Percentiles rank a stretch among this genome's conserved stretches.
These are phyloP conservation scores for Mystacides longicornis DNA, from an alignment of 2,888 invertebrate genomes.

Conservation along the genomic window DNA sequence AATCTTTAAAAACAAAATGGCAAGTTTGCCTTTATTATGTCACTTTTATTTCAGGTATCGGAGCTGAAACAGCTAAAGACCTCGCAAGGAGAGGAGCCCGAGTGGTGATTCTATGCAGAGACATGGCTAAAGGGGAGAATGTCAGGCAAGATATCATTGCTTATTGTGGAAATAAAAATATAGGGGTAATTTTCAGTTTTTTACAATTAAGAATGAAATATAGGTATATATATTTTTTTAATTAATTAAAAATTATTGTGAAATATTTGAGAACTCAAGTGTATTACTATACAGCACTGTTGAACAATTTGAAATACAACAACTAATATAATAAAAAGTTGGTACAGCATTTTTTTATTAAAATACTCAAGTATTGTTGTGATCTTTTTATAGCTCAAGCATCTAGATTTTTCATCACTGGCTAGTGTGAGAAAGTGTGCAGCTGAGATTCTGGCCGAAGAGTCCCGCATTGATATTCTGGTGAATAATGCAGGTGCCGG, in stretches of 20 bases:
- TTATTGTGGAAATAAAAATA: slow-evolving; percentile 37
- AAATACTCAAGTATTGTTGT: neutral
- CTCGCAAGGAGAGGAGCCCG: slow-evolving; percentile 46
- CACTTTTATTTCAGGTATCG: slow-evolving; percentile 48
- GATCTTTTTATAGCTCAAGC: slow-evolving; percentile 13
- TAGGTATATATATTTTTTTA: neutral
- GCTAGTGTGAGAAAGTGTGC: slow-evolving; percentile 51
- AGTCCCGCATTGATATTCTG: slow-evolving; percentile 48
- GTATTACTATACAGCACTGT: neutral
- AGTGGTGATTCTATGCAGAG: slow-evolving; percentile 47
- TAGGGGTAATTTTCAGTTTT: slow-evolving; percentile 24
- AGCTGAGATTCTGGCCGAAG: slow-evolving; percentile 42
- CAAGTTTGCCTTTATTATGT: too few species aligned
- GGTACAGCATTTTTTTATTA: neutral
- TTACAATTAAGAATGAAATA: neutral
- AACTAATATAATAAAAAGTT: neutral
- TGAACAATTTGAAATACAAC: neutral
- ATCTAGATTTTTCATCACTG: slow-evolving; percentile 41
- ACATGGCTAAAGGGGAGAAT: slow-evolving; percentile 35
- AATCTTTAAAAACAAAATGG: too few species aligned
- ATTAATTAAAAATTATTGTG: neutral
- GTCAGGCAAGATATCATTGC: slow-evolving; percentile 39
- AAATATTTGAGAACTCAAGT: neutral
- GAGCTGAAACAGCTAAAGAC: slow-evolving; percentile 47
- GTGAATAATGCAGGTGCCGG: slow-evolving; percentile 55